Evolutionary conservation across 2,113 vertebrate species (phyloP).

Genomic region (Heptranchias perlo): DNA sequence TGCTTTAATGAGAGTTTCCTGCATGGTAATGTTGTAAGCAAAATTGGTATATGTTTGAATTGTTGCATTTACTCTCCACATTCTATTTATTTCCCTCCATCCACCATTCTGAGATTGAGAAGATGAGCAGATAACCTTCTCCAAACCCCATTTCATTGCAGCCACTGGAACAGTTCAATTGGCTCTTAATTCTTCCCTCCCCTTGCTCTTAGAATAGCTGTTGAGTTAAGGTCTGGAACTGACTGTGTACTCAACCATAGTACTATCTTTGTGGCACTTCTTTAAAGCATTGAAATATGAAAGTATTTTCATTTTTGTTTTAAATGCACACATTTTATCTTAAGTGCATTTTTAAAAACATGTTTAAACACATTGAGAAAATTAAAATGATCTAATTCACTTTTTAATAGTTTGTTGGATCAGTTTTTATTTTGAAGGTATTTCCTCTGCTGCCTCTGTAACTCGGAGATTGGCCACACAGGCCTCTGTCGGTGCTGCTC

Average conservation of each 20-base stretch:
- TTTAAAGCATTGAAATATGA: not conserved
- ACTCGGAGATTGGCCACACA: not conserved
- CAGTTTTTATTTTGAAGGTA: not conserved
- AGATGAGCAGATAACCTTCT: not conserved
- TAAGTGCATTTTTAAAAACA: not conserved
- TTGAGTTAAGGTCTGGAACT: not conserved
- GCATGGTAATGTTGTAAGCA: not conserved
- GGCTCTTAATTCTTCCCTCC: not conserved
- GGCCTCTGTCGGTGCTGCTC: not conserved
- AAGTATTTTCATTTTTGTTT: not conserved
- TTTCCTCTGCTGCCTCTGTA: not conserved
- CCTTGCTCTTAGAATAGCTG: not conserved
- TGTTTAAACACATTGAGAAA: not conserved
- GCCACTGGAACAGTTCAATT: not conserved
- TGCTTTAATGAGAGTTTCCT: not conserved
- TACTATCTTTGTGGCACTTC: not conserved
- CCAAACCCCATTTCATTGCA: not conserved
- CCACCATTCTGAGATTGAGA: not conserved
- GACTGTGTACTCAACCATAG: not conserved
- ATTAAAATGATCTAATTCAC: not conserved
- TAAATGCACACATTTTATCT: not conserved
- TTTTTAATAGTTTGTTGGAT: not conserved
- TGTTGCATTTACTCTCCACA: not conserved
- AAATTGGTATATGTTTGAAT: not conserved
- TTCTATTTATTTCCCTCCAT: not conserved